Base-by-base conservation (phyloP, 1,140 invertebrate species). In the Caenorhabditis tropicalis region DNA sequence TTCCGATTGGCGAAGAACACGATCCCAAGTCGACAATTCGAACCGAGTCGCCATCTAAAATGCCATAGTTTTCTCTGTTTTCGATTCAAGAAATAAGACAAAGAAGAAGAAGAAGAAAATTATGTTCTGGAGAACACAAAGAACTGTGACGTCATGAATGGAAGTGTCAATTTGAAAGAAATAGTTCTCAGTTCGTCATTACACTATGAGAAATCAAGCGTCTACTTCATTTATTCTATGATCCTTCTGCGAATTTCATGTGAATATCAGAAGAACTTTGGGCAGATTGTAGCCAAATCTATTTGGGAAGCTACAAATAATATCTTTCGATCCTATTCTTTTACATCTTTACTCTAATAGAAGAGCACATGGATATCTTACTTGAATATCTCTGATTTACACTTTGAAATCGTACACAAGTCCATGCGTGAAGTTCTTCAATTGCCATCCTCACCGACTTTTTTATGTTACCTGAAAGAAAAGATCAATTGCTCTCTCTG, bases 11-110 rank as follows among this genome's bases (percentile, higher is more conserved):
- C 4, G 65, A 74, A 15, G 65, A 74, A 46, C 65, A 74, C 36
- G 65, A 74, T 74, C 65, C 65, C 6, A 74, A 36, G n/a, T 74
- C 65, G 29, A 74, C 65, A 43, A 74, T 43, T 43, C 65, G 65
- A 15, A 74, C 65, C 65, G 65, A 74, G 36, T 74, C 65, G 33
- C 65, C 65, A 21, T 74, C 65, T 74, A 36, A 74, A 46, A 74
- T 6, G n/a, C 19, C 58, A 65, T 31, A n/a, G 29, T 65, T n/a
- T 2, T 65, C 58, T n/a, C 19, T 65, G 16, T 51, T 21, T 51
- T 21, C 15, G 49, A n/a, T n/a, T 27, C 48, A 19, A 51, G n/a
- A 19, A 51, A n/a, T 21, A 51, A 21, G 19, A n/a, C 21, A 16
- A n/a, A 16, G 9, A 51, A 46, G 15, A n/a, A 51, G 19, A 56